Conservation (phyloP, 2,797 vertebrate species). For the Notolepis coatsorum region DNA sequence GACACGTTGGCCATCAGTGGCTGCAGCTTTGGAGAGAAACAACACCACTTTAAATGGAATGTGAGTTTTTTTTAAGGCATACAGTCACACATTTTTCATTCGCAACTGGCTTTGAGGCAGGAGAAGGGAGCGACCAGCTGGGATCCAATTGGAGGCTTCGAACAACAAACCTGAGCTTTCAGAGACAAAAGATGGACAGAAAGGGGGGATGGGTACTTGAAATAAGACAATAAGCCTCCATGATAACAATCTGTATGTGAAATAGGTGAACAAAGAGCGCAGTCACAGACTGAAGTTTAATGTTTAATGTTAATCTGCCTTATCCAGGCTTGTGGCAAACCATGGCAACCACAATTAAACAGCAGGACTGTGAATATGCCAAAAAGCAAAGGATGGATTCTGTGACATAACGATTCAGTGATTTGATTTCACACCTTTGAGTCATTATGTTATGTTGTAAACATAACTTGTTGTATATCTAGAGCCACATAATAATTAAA, state of each 20-base stretch:
- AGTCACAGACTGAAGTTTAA: constrained; percentile 42
- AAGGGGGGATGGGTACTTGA: constrained; percentile 64
- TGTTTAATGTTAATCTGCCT: constrained; percentile 42
- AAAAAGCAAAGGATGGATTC: neutral
- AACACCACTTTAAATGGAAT: constrained; percentile 82
- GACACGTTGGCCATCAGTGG: constrained; percentile 72
- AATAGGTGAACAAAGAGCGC: constrained; percentile 62
- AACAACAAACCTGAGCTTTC: constrained; percentile 74
- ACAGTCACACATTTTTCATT: constrained; percentile 89
- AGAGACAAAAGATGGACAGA: constrained; percentile 56
- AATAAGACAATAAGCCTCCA: too few species aligned
- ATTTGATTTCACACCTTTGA: too few species aligned
- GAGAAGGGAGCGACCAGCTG: constrained; percentile 61
- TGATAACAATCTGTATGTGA: constrained; percentile 72
- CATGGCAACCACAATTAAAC: constrained; percentile 23
- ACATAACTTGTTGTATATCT: too few species aligned
- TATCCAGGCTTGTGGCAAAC: neutral
- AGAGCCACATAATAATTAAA: too few species aligned
- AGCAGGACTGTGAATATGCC: constrained; percentile 25
- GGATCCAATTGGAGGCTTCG: constrained; percentile 73
- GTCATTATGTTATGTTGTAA: too few species aligned
- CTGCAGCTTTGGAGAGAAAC: constrained; percentile 79
- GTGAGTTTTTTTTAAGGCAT: constrained; percentile 75
- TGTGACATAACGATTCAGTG: too few species aligned
- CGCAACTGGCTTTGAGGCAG: constrained; percentile 79